Evolutionary conservation across 1,140 invertebrate species (phyloP).

Genomic region (Leucophenga varia): DNA sequence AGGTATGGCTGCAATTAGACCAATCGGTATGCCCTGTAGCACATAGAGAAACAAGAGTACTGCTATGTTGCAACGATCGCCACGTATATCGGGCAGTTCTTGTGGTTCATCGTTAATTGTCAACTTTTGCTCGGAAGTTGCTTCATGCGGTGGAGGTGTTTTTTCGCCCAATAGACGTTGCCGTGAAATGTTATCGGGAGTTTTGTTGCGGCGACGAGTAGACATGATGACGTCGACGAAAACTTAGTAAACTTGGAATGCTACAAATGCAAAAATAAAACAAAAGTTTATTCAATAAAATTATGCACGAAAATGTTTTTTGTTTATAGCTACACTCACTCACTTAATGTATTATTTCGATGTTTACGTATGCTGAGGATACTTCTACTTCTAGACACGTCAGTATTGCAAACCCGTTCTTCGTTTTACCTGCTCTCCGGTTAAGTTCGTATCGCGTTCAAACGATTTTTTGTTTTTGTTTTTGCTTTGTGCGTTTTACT

Average conservation of each 20-base stretch:
- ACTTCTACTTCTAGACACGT: conserved; percentile 18
- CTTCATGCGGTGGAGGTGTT: too few relatives aligned
- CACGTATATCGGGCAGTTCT: conserved; percentile 61
- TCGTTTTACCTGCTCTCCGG: too few relatives aligned
- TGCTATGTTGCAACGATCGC: conserved; percentile 76
- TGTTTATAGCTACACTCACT: conserved; percentile 15
- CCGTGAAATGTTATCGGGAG: neutral
- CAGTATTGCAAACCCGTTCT: too few relatives aligned
- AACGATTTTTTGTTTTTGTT: too few relatives aligned
- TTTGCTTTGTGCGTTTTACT: too few relatives aligned
- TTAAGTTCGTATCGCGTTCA: too few relatives aligned
- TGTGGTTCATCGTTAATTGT: conserved; percentile 9
- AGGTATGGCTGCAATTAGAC: conserved; percentile 89
- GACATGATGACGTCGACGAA: conserved; percentile 22
- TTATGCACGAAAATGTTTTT: too few relatives aligned
- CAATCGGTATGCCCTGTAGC: conserved; percentile 95
- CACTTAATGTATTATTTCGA: conserved; percentile 11
- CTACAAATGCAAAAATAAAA: too few relatives aligned
- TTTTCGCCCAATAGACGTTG: too few relatives aligned
- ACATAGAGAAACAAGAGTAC: conserved; percentile 90
- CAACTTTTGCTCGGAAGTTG: neutral
- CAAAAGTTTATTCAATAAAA: neutral
- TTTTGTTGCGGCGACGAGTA: conserved; percentile 17
- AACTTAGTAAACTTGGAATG: too few relatives aligned
- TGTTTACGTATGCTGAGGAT: conserved; percentile 7